These are phyloP conservation scores for Tachina grossa DNA, from an alignment of 2,888 invertebrate genomes.

Conservation along the genomic window DNA sequence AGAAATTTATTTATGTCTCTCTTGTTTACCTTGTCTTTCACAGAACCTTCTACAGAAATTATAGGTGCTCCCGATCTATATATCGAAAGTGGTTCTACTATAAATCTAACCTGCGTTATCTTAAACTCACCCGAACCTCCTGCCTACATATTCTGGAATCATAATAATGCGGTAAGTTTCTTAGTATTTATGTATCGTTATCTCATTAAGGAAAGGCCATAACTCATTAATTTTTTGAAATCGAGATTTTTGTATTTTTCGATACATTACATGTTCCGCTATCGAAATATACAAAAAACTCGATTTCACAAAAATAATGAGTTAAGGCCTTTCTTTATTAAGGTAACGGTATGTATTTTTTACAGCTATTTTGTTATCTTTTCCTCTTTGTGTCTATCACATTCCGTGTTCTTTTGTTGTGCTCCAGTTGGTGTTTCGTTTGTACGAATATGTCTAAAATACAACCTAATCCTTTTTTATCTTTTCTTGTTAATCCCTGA, in stretches of 20 bases:
- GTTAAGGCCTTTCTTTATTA: too few relatives aligned
- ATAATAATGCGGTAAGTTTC: slow-evolving; percentile 93
- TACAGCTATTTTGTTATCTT: background rate
- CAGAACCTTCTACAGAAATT: slow-evolving; percentile 96
- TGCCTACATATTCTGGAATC: slow-evolving; percentile 97
- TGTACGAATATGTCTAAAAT: slow-evolving; percentile 34
- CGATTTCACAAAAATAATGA: too few relatives aligned
- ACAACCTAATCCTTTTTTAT: slow-evolving; percentile 68
- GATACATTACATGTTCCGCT: too few relatives aligned
- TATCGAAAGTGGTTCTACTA: slow-evolving; percentile 96
- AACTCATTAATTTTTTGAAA: too few relatives aligned
- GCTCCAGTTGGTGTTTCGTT: slow-evolving; percentile 27
- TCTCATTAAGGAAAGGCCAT: too few relatives aligned
- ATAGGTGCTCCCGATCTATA: slow-evolving; percentile 95
- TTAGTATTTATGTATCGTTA: too few relatives aligned
- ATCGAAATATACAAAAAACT: too few relatives aligned
- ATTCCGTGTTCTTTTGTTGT: slow-evolving; percentile 18
- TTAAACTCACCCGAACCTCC: slow-evolving; percentile 95
- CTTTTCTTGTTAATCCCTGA: slow-evolving; percentile 65
- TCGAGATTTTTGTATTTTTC: too few relatives aligned
- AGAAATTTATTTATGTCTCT: background rate
- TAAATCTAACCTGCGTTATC: slow-evolving; percentile 96
- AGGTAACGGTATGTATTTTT: too few relatives aligned
- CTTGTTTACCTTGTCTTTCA: slow-evolving; percentile 75
- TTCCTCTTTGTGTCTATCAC: background rate